Evolutionary conservation across 1,140 invertebrate genomes (phyloP).

Genomic region (Bombus ignitus): DNA sequence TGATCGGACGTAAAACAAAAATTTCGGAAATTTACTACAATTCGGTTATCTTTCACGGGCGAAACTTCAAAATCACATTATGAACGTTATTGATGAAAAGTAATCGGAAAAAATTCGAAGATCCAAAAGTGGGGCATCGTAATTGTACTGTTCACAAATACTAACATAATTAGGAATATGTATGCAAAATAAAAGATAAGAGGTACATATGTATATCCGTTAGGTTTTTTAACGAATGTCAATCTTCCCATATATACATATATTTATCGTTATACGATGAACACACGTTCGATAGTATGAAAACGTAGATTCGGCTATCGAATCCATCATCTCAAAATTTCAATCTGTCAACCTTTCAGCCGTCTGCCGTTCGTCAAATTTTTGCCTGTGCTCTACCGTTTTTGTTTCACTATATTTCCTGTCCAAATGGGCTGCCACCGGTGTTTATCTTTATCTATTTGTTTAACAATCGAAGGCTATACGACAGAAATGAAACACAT

Average conservation of each 20-base stretch:
- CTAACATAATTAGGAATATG: no score
- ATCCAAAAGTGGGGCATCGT: no score
- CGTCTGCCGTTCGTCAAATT: slow-evolving; percentile 15
- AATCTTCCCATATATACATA: background rate
- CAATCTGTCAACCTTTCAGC: background rate
- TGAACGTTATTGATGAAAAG: no score
- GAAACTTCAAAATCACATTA: background rate
- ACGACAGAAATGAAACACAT: background rate
- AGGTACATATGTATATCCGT: no score
- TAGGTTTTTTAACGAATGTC: background rate
- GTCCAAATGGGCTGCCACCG: background rate
- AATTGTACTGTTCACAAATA: no score
- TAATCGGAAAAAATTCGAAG: background rate
- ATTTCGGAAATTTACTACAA: background rate
- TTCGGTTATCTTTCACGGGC: background rate
- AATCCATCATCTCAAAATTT: slow-evolving; percentile 27
- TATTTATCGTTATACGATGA: background rate
- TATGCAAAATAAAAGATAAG: no score
- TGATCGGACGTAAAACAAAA: background rate
- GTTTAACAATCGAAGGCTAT: background rate
- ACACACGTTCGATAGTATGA: background rate
- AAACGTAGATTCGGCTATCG: background rate
- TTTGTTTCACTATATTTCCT: slow-evolving; percentile 9
- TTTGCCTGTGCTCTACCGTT: background rate
- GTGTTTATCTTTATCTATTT: slow-evolving; percentile 24